Base-by-base conservation (phyloP, 2,113 vertebrate genomes). In the Catharus bicknelli region DNA sequence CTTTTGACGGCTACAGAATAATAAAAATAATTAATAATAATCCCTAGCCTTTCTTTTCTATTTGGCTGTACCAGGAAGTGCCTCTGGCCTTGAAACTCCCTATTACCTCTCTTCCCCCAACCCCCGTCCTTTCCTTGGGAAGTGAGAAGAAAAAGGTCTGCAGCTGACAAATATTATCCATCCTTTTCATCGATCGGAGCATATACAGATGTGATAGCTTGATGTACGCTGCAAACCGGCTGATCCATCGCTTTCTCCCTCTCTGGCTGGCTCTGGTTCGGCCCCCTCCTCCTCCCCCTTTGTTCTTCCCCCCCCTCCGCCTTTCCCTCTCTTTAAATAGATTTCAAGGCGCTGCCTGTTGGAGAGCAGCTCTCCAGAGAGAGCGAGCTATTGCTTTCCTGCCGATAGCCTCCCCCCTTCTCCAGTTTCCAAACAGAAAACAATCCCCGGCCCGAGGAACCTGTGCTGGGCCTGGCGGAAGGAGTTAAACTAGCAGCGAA, bases 151-250 rank as follows among this genome's bases (percentile, higher is more conserved):
- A 96, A 97, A 97, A 97, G 97, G 97, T 96, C 96, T 96, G 97
- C 97, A 97, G 97, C 96, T 98, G 97, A 98, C 97, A 97, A 97
- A 97, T 97, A 97, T 97, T 97, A 97, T 97, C 96, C 97, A 95
- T 97, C 97, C 97, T 97, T 97, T 96, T 95, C 97, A 98, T 97
- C 96, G 97, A 98, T 97, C 97, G 93, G 96, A 95, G 96, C 96
- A 96, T 96, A 96, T 97, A 97, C 97, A 98, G 97, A 98, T 98
- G 98, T 97, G 97, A 97, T 96, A 97, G 97, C 96, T 97, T 95
- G 97, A 97, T 97, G 96, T 96, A 95, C 96, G 45, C 95, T 95
- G 96, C 96, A 95, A 97, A 97, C 96, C 88, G 93, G 94, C 95
- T 95, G 96, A 97, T 97, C 97, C 97, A 95, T 95, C 95, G 95